Base-by-base conservation (phyloP, 1,140 invertebrate genomes). In the Atta cephalotes region DNA sequence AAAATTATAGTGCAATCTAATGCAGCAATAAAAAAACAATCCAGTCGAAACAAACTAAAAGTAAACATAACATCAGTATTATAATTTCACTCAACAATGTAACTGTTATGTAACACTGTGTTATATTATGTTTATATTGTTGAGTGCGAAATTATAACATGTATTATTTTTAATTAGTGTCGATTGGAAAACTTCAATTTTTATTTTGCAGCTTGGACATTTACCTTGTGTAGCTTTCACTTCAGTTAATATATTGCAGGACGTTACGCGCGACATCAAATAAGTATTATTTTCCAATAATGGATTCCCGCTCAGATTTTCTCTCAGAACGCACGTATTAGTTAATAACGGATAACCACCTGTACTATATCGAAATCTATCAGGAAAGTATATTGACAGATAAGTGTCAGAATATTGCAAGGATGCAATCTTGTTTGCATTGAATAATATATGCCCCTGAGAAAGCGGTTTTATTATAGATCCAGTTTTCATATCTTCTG, bases 361-460 rank as follows among this genome's bases (percentile, higher is more conserved):
- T 31, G n/a, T 65, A 6, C 12, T 53, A 5, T 62, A 56, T 49
- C 39, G 68, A 9, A 79, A 74, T 76, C 84, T 45, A 25, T 62
- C 63, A 6, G 18, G 35, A 21, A 86, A 39, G 60, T 76, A 85
- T 45, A 90, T 76, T 3, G 87, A 86, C 31, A 90, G 65, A 74
- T 49, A 90, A 16, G 84, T 87, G 58, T 91, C 76, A n/a, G 77
- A 88, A 68, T 51, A 35, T 63, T 63, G 58, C 2, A 45, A 12
- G 14, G 70, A 31, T 3, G 53, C 53, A 25, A 74, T 86, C 74
- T 74, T 87, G 35, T 28, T 72, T 18, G 82, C 18, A 31, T 85
- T 77, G 25, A 82, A 49, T 16, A 49, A 62, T 82, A 45, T 6
- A 25, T 3, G 51, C 21, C 21, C 31, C 21, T 21, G 79, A 72